These are phyloP conservation scores for Panurus biarmicus DNA, from an alignment of 2,113 vertebrate species.

Conservation along the genomic window DNA sequence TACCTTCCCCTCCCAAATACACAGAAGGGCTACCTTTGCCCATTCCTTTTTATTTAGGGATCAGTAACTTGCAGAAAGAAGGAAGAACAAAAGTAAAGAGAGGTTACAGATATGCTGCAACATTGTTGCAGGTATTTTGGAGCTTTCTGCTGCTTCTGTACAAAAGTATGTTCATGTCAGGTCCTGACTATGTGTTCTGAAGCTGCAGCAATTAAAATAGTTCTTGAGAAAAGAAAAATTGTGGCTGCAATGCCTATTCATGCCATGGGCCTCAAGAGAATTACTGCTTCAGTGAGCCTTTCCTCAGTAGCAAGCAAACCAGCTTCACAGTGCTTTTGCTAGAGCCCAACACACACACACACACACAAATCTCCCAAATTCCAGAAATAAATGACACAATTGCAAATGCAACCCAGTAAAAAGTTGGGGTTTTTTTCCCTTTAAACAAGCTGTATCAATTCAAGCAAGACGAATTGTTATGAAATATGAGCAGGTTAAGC, in stretches of 20 bases:
- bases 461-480: background rate
- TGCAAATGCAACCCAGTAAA: background rate
- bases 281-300: background rate
- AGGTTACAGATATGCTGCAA: background rate
- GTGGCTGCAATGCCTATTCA: background rate
- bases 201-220: background rate
- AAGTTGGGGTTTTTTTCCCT: background rate
- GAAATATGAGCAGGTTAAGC: background rate
- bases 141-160: background rate
- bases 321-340: background rate
- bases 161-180: background rate
- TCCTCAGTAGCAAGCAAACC: background rate
- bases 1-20: background rate
- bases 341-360: background rate
- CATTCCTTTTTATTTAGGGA: background rate
- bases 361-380: background rate
- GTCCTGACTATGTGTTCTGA: background rate
- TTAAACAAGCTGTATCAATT: background rate
- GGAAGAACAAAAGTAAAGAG: background rate
- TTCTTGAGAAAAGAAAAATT: background rate
- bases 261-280: background rate
- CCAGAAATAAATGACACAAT: background rate
- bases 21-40: background rate
- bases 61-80: background rate
- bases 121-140: background rate